Evolutionary conservation across 2,888 invertebrate genomes (phyloP).

Genomic region (Rhagonycha lutea): DNA sequence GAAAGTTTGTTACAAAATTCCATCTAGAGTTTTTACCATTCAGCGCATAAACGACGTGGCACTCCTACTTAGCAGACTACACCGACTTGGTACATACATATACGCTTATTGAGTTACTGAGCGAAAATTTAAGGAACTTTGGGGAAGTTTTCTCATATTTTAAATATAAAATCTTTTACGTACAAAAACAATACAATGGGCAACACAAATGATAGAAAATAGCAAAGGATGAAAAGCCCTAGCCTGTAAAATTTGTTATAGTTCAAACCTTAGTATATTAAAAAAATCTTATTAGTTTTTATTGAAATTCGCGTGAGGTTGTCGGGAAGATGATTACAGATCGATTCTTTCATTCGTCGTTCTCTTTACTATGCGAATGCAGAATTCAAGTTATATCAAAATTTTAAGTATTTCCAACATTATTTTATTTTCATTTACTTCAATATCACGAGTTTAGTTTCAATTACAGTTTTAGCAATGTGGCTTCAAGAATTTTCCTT

Average conservation of each 20-base stretch:
- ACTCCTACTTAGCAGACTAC: too few species aligned
- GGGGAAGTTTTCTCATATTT: not conserved
- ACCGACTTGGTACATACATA: too few species aligned
- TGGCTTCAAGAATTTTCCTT: not conserved
- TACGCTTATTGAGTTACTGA: too few species aligned
- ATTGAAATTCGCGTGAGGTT: not conserved
- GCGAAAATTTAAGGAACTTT: too few species aligned
- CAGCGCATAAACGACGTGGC: too few species aligned
- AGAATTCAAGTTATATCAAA: not conserved
- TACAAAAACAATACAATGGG: not conserved
- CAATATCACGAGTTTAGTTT: not conserved
- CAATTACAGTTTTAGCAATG: not conserved
- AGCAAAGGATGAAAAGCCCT: not conserved
- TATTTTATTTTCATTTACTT: not conserved
- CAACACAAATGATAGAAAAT: not conserved
- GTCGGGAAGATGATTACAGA: not conserved
- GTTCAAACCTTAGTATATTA: not conserved
- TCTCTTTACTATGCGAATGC: not conserved
- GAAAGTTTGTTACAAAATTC: not conserved
- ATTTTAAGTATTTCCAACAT: not conserved
- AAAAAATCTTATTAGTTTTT: not conserved
- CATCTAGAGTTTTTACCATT: not conserved
- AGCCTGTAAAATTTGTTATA: not conserved
- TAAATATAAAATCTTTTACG: not conserved
- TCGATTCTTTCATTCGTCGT: not conserved